Conservation (phyloP, 2,888 invertebrate species). For the Cheilosia impressa region DNA sequence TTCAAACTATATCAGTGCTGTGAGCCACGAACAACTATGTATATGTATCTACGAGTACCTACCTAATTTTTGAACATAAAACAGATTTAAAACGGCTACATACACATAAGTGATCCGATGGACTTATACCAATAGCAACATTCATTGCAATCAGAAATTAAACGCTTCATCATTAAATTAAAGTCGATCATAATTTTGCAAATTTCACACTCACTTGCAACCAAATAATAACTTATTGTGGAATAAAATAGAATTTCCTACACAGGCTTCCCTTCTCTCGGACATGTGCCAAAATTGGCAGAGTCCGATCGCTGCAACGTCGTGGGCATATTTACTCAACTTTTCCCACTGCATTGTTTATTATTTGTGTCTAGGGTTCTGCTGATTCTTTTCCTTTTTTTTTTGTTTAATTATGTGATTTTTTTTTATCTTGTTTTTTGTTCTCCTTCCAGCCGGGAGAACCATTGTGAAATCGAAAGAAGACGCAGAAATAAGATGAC, state of each 20-base stretch:
- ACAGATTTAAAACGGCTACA: neutral
- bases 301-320: neutral
- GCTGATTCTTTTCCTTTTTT: neutral
- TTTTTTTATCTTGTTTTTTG: constrained; percentile 15
- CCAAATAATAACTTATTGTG: constrained; percentile 20
- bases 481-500: constrained; percentile 99
- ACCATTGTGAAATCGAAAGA: constrained; percentile 99
- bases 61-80: neutral
- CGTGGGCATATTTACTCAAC: constrained; percentile 20
- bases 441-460: constrained; percentile 91
- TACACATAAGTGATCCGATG: neutral
- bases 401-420: constrained; percentile 29
- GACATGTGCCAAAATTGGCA: constrained; percentile 56
- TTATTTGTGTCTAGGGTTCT: constrained; percentile 27
- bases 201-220: constrained; percentile 27
- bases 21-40: too few relatives aligned
- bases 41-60: too few relatives aligned
- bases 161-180: constrained; percentile 18
- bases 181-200: constrained; percentile 14
- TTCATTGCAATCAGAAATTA: constrained; percentile 7
- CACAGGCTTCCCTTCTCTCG: constrained; percentile 12
- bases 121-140: constrained; percentile 2
- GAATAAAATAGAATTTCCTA: constrained; percentile 12
- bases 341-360: constrained; percentile 59
- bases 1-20: too few relatives aligned